Base-by-base conservation (phyloP, 2,888 invertebrate species). In the Sesamia inferens region DNA sequence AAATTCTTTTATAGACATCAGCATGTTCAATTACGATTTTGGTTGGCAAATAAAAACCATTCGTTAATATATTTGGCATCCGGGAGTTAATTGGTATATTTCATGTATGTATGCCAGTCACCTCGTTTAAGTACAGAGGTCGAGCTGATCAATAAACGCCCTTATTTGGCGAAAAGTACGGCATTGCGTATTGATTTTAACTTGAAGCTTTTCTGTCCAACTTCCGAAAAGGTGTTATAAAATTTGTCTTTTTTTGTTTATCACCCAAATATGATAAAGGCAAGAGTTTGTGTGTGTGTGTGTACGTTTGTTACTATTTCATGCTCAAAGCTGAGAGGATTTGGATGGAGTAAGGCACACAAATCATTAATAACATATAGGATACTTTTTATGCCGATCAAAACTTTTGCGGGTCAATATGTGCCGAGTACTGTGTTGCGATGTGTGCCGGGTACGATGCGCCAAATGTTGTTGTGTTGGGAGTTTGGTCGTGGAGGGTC, bases 21-120 rank as follows among this genome's bases (percentile, higher is more conserved):
- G 8, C n/a, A 19, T 11, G 59, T 59, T 31, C 11, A 11, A 39
- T 39, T 39, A 31, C 8, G 14, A 39, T 62, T 39, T 16, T 6
- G 16, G 42, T 16, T 11, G 11, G 42, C 11, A 22, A 42, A 22
- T 22, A 16, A 44, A 42, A 64, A 47, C 24, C 13, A 51, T 39
- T 58, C 51, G 51, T 58, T 47, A 58, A 76, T 68, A 22, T 54
- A 47, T 61, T 61, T 39, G 61, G 31, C n/a, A 54, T 51, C 5
- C 11, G 16, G 22, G 19, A 59, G 55, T 82, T 70, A 68, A 82
- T 84, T 82, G 72, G 66, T 72, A 22, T 61, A 68, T 59, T 79
- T 71, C 71, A 82, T 76, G 63, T 73, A 82, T 76, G 63, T 73
- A 48, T 74, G 71, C 24, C 24, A 64, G 57, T 47, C 55, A 48